These are phyloP conservation scores for Mustela lutreola DNA, from an alignment of 2,113 vertebrate species.

Conservation along the genomic window DNA sequence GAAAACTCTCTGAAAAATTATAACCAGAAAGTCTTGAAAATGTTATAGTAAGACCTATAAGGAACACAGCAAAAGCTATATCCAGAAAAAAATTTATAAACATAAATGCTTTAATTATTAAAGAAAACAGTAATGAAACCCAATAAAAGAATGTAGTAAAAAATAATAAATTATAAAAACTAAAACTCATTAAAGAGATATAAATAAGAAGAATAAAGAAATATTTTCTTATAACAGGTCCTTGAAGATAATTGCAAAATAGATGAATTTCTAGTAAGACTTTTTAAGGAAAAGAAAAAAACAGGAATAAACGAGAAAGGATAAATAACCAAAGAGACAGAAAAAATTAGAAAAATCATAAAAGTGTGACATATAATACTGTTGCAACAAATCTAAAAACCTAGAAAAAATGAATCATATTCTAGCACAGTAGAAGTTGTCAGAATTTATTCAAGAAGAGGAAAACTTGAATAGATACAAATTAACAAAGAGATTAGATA, in stretches of 20 bases:
- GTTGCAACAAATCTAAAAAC: background rate
- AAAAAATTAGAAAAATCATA: background rate
- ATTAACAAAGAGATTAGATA: background rate
- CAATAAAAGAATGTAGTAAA: background rate
- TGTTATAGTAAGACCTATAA: background rate
- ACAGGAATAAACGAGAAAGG: background rate
- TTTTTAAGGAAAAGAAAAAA: background rate
- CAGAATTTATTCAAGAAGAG: conserved; percentile 15
- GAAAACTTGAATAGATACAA: background rate
- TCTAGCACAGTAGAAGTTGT: background rate
- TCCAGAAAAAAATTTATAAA: background rate
- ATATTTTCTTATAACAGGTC: background rate
- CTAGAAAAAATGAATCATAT: background rate
- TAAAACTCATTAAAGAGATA: background rate
- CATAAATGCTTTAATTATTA: background rate
- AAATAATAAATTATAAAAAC: background rate
- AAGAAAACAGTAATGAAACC: background rate
- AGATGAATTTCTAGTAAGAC: background rate
- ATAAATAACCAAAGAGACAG: background rate
- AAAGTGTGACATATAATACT: background rate
- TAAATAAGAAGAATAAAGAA: background rate
- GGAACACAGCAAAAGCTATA: background rate
- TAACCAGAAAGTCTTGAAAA: background rate
- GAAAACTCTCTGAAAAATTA: background rate
- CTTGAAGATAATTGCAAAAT: background rate